These are phyloP conservation scores for Platyscapa corneri DNA, from an alignment of 1,140 invertebrate species.

Conservation along the genomic window DNA sequence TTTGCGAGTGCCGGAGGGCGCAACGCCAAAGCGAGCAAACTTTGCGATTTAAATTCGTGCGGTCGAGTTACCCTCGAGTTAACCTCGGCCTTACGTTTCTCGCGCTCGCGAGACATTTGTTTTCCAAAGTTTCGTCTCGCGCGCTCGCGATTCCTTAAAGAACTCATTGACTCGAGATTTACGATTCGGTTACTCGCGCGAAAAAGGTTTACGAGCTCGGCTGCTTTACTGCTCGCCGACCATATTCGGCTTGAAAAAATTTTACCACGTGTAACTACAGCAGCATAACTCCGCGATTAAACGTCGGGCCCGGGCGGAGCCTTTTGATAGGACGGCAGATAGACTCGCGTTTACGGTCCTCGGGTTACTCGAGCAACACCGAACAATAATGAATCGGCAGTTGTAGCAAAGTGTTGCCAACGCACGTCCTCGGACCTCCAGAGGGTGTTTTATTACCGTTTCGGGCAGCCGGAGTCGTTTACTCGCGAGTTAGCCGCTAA, in stretches of 20 bases:
- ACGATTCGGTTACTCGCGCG: neutral
- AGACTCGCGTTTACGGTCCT: too few species aligned
- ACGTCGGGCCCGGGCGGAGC: too few species aligned
- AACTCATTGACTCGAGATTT: neutral
- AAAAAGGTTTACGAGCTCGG: neutral
- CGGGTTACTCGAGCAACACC: too few species aligned
- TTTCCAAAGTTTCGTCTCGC: slow-evolving; percentile 10
- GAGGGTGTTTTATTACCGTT: too few species aligned
- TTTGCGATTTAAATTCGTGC: neutral
- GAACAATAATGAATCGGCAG: too few species aligned
- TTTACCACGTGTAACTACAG: neutral
- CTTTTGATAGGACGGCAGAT: neutral
- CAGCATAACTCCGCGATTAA: neutral
- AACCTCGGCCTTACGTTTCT: too few species aligned
- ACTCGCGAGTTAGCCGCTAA: too few species aligned
- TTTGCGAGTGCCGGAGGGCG: neutral
- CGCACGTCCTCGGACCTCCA: too few species aligned
- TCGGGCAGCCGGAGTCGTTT: too few species aligned
- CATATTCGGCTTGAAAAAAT: neutral
- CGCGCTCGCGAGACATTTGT: neutral
- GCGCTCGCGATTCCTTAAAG: neutral
- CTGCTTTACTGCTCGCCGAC: neutral
- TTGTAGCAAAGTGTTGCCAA: too few species aligned
- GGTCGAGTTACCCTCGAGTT: neutral
- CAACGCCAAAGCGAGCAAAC: neutral